phyloP scores from a whole-genome alignment of 2,888 invertebrate genomes.

The Eristalinus aeneus region DNA sequence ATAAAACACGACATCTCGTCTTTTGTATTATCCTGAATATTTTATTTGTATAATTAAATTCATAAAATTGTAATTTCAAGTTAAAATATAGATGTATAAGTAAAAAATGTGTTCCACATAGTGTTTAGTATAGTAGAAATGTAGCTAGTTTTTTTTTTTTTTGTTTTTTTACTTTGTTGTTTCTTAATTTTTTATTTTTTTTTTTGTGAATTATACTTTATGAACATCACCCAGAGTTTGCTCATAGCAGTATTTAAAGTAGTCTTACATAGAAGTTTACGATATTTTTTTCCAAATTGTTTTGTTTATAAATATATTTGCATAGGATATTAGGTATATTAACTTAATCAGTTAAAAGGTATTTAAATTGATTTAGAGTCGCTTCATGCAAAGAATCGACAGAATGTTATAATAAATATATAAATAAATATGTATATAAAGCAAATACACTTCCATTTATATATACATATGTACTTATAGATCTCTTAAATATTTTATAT shows the following conservation, averaged over 20 bases:
- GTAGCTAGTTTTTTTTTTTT: slow-evolving; percentile 72
- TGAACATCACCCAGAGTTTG: slow-evolving; percentile 69
- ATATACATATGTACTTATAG: slow-evolving; percentile 56
- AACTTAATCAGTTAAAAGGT: slow-evolving; percentile 63
- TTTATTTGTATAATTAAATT: slow-evolving; percentile 71
- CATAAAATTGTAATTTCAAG: slow-evolving; percentile 70
- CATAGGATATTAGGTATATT: slow-evolving; percentile 66
- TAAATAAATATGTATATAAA: slow-evolving; percentile 54
- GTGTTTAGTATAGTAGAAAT: slow-evolving; percentile 75
- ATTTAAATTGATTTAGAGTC: slow-evolving; percentile 60
- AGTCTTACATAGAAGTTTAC: slow-evolving; percentile 68
- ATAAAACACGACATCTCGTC: neutral
- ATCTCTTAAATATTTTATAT: slow-evolving; percentile 21
- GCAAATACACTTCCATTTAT: slow-evolving; percentile 49
- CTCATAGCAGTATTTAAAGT: slow-evolving; percentile 69
- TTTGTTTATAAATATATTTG: slow-evolving; percentile 64
- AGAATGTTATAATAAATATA: slow-evolving; percentile 48
- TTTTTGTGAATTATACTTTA: slow-evolving; percentile 67
- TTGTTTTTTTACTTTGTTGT: slow-evolving; percentile 29
- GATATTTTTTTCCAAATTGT: slow-evolving; percentile 48
- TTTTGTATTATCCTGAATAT: slow-evolving; percentile 69
- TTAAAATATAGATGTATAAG: slow-evolving; percentile 71
- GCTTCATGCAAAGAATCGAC: slow-evolving; percentile 51
- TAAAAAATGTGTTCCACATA: slow-evolving; percentile 71
- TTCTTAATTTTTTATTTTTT: slow-evolving; percentile 1